These are phyloP conservation scores for Pogonomyrmex californicus DNA, from an alignment of 1,140 invertebrate species.

Conservation along the genomic window DNA sequence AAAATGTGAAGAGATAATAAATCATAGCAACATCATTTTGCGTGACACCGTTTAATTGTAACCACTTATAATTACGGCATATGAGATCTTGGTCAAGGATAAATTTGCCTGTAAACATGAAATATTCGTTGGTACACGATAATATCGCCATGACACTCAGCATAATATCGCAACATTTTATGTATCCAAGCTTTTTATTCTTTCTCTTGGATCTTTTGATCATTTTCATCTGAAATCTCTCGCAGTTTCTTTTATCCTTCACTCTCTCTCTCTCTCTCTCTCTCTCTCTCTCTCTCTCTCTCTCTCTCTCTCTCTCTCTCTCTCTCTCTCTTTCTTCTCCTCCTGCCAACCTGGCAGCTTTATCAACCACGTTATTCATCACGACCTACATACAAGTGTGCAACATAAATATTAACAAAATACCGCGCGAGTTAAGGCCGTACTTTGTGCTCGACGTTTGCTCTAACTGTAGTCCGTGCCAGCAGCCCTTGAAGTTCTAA, in stretches of 20 bases:
- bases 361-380: conserved; percentile 41
- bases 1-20: background rate
- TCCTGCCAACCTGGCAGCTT: background rate
- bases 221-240: conserved; percentile 35
- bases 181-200: conserved; percentile 8
- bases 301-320: no score
- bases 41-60: conserved; percentile 1
- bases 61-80: conserved; percentile 20
- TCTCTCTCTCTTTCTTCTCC: no score
- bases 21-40: background rate
- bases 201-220: background rate
- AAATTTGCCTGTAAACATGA: conserved; percentile 23
- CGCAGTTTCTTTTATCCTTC: background rate
- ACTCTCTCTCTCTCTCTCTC: background rate
- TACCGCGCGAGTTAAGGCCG: conserved; percentile 23
- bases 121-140: conserved; percentile 28
- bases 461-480: background rate
- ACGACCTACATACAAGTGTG: conserved; percentile 29
- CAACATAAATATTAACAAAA: conserved; percentile 66
- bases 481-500: conserved; percentile 42
- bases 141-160: background rate
- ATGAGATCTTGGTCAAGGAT: conserved; percentile 2
- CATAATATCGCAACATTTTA: background rate
- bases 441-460: conserved; percentile 32
- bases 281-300: background rate